phyloP scores from a whole-genome alignment of 2,113 vertebrate species.

The Eulemur macaco region DNA sequence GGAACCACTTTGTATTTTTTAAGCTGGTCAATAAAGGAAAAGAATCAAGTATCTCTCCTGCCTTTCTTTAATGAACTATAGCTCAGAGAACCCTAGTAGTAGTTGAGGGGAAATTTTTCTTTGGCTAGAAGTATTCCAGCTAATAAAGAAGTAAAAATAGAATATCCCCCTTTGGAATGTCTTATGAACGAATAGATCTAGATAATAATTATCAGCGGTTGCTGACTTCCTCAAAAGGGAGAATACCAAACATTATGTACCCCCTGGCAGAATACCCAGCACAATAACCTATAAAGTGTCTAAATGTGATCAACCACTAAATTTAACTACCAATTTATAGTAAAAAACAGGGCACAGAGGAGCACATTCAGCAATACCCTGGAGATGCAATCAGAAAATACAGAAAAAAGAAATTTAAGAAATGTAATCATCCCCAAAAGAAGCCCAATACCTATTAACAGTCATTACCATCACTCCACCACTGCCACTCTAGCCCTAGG shows the following conservation, averaged over 20 bases:
- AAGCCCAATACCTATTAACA: not conserved
- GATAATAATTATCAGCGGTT: not conserved
- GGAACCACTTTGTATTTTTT: not conserved
- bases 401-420: not conserved
- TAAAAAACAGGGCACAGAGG: not conserved
- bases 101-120: conserved; percentile 18
- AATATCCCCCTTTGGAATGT: not conserved
- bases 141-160: conserved; percentile 25
- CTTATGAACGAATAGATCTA: not conserved
- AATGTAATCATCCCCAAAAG: not conserved
- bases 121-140: not conserved
- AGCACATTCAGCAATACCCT: not conserved
- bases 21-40: not conserved
- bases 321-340: conserved; percentile 3
- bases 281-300: not conserved
- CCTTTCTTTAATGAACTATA: not conserved
- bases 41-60: not conserved
- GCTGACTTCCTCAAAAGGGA: not conserved
- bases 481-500: not conserved
- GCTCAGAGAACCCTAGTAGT: not conserved
- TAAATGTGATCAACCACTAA: not conserved
- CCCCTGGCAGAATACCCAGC: not conserved
- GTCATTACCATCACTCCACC: not conserved
- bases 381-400: not conserved
- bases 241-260: not conserved